These are phyloP conservation scores for Nymphicus hollandicus DNA, from an alignment of 2,113 vertebrate species.

Conservation along the genomic window DNA sequence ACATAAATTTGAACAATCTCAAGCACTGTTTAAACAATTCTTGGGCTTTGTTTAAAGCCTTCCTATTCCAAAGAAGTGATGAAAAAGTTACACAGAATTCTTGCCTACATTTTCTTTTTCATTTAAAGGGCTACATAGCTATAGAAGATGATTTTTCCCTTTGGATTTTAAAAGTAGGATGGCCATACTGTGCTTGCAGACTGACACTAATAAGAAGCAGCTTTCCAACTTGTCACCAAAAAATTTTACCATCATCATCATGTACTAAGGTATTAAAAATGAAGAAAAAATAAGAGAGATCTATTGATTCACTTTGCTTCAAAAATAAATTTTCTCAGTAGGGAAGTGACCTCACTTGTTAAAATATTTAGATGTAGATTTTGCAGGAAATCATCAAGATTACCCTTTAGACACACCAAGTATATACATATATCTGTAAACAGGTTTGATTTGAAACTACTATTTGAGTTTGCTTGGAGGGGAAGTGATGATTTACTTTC, in stretches of 20 bases:
- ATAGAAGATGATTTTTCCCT: neutral
- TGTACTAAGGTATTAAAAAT: neutral
- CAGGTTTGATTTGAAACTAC: neutral
- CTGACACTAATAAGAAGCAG: neutral
- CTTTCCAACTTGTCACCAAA: neutral
- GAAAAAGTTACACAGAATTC: neutral
- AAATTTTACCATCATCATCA: neutral
- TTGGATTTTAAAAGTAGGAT: neutral
- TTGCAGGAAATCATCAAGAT: conserved; percentile 4
- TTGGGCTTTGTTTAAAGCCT: neutral
- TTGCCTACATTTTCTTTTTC: neutral
- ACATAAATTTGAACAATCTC: neutral
- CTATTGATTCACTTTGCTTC: neutral
- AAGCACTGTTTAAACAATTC: neutral
- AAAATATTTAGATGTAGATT: neutral
- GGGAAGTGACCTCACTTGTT: neutral
- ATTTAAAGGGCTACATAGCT: neutral
- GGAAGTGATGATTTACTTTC: neutral
- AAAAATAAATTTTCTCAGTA: neutral
- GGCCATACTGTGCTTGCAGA: neutral
- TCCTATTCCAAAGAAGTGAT: neutral
- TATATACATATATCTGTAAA: neutral
- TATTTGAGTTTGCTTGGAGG: neutral
- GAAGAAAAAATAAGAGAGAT: neutral
- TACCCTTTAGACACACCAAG: neutral